Conservation (phyloP, 2,888 invertebrate species). For the Hecatera dysodea region DNA sequence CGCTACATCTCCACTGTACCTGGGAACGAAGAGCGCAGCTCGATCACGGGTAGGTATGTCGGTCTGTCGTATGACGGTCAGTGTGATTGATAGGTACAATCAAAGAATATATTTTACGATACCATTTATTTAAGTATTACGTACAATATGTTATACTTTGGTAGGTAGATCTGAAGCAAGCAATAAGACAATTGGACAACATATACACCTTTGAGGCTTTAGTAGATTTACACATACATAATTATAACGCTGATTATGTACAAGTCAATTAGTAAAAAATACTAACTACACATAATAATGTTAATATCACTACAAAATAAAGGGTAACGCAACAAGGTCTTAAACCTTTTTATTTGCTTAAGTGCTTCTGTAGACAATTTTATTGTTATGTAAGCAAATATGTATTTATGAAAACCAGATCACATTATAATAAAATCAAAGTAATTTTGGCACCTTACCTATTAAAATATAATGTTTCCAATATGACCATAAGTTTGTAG, state of each 20-base stretch:
- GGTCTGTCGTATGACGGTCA: no score
- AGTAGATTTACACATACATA: slow-evolving; percentile 46
- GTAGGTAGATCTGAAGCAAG: slow-evolving; percentile 67
- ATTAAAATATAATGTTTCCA: slow-evolving; percentile 43
- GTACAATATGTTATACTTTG: slow-evolving; percentile 67
- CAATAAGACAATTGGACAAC: slow-evolving; percentile 63
- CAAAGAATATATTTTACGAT: slow-evolving; percentile 53
- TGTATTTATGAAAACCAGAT: slow-evolving; percentile 33
- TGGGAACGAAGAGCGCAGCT: no score
- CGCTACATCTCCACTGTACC: no score
- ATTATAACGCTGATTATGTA: slow-evolving; percentile 50
- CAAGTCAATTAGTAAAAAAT: slow-evolving; percentile 59
- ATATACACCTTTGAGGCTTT: slow-evolving; percentile 58
- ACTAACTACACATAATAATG: slow-evolving; percentile 45
- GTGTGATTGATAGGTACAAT: neutral
- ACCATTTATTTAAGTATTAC: slow-evolving; percentile 68
- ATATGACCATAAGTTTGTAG: slow-evolving; percentile 49
- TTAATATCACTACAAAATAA: slow-evolving; percentile 57
- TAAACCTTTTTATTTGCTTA: slow-evolving; percentile 20
- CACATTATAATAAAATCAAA: slow-evolving; percentile 40
- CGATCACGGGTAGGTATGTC: no score
- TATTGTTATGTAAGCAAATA: slow-evolving; percentile 28
- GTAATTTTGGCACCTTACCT: slow-evolving; percentile 66
- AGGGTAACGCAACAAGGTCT: slow-evolving; percentile 53
- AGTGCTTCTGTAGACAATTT: slow-evolving; percentile 34